Conservation (phyloP, 2,888 invertebrate genomes). For the Boloria selene region DNA sequence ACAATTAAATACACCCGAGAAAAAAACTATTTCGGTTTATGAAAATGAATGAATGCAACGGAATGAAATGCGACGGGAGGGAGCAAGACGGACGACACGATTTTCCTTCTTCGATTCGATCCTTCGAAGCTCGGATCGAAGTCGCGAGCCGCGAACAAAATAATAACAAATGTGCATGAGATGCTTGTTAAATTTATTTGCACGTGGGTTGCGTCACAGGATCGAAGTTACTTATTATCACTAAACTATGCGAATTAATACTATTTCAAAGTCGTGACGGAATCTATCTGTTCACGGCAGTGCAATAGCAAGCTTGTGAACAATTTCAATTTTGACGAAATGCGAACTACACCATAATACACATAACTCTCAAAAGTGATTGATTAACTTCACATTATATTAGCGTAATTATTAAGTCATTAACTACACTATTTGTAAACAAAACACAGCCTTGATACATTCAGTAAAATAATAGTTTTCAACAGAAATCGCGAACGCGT, state of each 20-base stretch:
- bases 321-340: conserved; percentile 71
- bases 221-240: conserved; percentile 57
- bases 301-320: conserved; percentile 59
- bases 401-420: conserved; percentile 60
- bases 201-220: conserved; percentile 81
- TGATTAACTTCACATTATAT: conserved; percentile 57
- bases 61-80: conserved; percentile 56
- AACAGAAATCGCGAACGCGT: conserved; percentile 76
- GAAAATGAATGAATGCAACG: conserved; percentile 55
- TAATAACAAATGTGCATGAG: conserved; percentile 88
- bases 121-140: conserved; percentile 80
- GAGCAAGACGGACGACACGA: conserved; percentile 68
- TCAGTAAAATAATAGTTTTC: conserved; percentile 72
- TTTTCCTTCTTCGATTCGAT: conserved; percentile 69
- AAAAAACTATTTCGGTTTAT: conserved; percentile 60
- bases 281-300: conserved; percentile 55
- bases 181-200: conserved; percentile 73
- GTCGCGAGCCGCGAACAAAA: conserved; percentile 86
- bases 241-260: conserved; percentile 53
- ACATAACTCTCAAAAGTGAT: conserved; percentile 63
- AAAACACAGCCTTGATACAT: conserved; percentile 76
- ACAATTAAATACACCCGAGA: conserved; percentile 57
- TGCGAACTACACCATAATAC: conserved; percentile 69
- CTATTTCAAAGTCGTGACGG: conserved; percentile 57
- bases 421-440: conserved; percentile 77